Conservation (phyloP, 1,140 invertebrate species). For the Nymphalis io region DNA sequence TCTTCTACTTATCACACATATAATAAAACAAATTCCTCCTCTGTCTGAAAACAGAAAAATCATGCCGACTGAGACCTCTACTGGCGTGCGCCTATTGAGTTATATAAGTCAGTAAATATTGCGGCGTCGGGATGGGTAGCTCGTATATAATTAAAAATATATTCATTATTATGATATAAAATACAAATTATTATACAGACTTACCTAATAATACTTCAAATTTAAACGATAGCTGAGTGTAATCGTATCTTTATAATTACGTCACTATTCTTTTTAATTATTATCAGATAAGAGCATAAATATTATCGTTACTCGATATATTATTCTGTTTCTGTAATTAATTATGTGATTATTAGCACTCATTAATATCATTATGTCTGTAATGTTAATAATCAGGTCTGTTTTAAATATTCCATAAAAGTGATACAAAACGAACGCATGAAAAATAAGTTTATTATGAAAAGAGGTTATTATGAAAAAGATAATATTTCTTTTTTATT, state of each 20-base stretch:
- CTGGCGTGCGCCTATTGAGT: no score
- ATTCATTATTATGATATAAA: no score
- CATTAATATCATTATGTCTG: background rate
- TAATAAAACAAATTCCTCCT: no score
- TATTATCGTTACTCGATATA: conserved; percentile 8
- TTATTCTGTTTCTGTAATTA: conserved; percentile 8
- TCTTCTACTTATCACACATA: no score
- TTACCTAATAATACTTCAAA: background rate
- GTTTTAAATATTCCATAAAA: background rate
- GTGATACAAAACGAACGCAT: background rate
- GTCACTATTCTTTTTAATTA: conserved; percentile 4
- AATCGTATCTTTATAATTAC: background rate
- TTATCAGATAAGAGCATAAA: conserved; percentile 10
- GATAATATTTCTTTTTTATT: conserved; percentile 32
- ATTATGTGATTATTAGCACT: background rate
- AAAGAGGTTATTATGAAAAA: conserved; percentile 35
- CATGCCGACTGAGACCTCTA: no score
- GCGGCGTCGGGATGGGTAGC: no score
- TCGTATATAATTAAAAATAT: no score
- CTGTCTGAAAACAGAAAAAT: no score
- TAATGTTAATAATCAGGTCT: background rate
- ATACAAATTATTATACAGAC: no score
- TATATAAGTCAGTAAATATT: no score
- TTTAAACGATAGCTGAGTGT: background rate
- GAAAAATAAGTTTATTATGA: conserved; percentile 1